These are phyloP conservation scores for Sanderia malayensis DNA, from an alignment of 30 jellyfish, hydroid and myxozoan species.

Conservation along the genomic window DNA sequence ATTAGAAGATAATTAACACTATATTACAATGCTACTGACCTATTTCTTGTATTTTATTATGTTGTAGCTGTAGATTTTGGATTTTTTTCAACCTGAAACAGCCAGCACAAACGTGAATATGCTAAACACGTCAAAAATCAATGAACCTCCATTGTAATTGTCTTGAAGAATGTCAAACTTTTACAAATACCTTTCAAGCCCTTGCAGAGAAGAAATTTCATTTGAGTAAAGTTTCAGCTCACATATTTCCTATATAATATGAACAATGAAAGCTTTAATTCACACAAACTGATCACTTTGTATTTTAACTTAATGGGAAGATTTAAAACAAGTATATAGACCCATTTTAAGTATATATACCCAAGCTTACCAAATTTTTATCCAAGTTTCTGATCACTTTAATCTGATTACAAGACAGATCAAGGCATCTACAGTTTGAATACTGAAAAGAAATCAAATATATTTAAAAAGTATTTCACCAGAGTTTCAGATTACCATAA, in stretches of 20 bases:
- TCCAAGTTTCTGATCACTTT: conserved; percentile 33
- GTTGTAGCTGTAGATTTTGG: conserved; percentile 57
- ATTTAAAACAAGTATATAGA: no score
- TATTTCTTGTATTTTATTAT: conserved; percentile 26
- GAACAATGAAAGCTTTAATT: not conserved
- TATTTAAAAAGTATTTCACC: not conserved
- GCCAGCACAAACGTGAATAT: not conserved
- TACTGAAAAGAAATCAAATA: conserved; percentile 1
- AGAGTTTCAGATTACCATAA: not conserved
- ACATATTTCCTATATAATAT: conserved; percentile 33
- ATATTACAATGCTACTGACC: conserved; percentile 17
- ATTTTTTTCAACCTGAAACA: conserved; percentile 23
- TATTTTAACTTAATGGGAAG: not conserved
- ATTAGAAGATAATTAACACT: not conserved
- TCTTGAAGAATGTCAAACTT: not conserved
- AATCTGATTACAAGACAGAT: conserved; percentile 52
- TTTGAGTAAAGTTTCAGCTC: conserved; percentile 64
- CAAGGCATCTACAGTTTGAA: conserved; percentile 43
- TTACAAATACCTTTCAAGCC: conserved; percentile 34
- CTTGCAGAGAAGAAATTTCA: conserved; percentile 33
- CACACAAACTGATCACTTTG: not conserved
- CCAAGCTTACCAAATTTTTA: conserved; percentile 41
- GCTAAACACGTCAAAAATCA: not conserved
- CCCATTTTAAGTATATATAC: no score
- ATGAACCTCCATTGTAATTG: not conserved